Base-by-base conservation (phyloP, 2,888 invertebrate genomes). In the Nycteola revayana region DNA sequence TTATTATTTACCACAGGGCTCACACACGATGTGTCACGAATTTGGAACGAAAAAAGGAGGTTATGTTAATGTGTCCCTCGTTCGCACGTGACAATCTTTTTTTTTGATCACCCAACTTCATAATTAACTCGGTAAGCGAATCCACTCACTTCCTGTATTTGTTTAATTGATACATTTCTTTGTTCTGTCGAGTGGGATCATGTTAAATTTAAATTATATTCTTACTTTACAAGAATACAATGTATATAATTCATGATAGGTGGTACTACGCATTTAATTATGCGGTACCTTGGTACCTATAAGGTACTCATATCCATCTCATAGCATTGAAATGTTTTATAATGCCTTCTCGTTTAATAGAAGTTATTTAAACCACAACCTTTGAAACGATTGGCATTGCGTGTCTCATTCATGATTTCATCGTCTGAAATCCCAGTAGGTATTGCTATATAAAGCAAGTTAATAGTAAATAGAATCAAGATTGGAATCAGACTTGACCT, bases 1-100 rank as follows among this genome's bases (percentile, higher is more conserved):
- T 87, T 87, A 86, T 87, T 87, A 86, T 86, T 87, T 85, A 85
- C 86, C 78, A 66, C 75, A 67, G 64, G 66, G 84, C 85, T 74
- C 87, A 74, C 87, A 86, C 88, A 87, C 87, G 85, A 73, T 67
- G 86, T 77, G 82, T 88, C 86, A 86, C 88, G 87, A 87, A 82
- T 76, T 67, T 77, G 76, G 75, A 64, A 78, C 60, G 64, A 61
- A 84, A 81, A 84, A 86, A 84, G 73, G 56, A 67, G 80, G 75
- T 72, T 82, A 86, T 85, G 85, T 72, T 85, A 87, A 87, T 87
- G 79, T 68, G 67, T 61, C 65, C 64, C 60, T 62, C 50, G 60
- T 65, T 71, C 67, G 77, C 85, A 82, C 83, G 85, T 85, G 78
- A 84, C 78, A 65, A 69, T 66, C 63, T 60, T 57, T 69, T 68